A percentile compares a stretch with the other conserved stretches of the same genome.
phyloP scores from a whole-genome alignment of 2,888 invertebrate species.

The Troides oblongomaculatus region DNA sequence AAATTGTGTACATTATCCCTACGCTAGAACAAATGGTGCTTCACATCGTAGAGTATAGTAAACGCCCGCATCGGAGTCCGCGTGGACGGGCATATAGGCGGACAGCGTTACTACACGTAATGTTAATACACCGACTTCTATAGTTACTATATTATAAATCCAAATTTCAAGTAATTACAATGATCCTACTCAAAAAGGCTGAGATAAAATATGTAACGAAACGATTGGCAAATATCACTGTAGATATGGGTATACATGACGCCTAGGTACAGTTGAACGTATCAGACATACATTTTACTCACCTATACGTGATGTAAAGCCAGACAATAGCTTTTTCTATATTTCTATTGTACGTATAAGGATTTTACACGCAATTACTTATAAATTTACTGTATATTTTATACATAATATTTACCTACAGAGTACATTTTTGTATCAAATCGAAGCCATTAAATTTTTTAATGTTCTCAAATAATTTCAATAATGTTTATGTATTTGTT shows the following conservation, averaged over 20 bases:
- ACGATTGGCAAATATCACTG: conserved; percentile 68
- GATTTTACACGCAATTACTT: conserved; percentile 68
- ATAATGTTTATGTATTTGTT: conserved; percentile 19
- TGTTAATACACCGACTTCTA: conserved; percentile 71
- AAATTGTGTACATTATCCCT: conserved; percentile 78
- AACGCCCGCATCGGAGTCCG: conserved; percentile 41
- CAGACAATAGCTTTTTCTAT: conserved; percentile 74
- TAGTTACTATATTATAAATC: conserved; percentile 75
- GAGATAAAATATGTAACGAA: conserved; percentile 70
- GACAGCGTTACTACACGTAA: conserved; percentile 51
- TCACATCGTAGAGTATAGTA: conserved; percentile 71
- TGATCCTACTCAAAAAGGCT: conserved; percentile 80
- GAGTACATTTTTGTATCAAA: conserved; percentile 42
- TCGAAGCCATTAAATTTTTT: conserved; percentile 31
- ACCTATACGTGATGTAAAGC: conserved; percentile 61
- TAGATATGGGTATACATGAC: conserved; percentile 56
- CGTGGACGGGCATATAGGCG: conserved; percentile 37
- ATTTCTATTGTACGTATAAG: conserved; percentile 70
- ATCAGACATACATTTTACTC: conserved; percentile 37
- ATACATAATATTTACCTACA: conserved; percentile 57
- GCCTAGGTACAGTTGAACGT: conserved; percentile 45
- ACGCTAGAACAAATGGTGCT: conserved; percentile 81
- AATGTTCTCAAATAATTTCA: conserved; percentile 35
- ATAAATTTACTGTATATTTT: conserved; percentile 70
- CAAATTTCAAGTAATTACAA: conserved; percentile 67